These are phyloP conservation scores for Aphelenchoides bicaudatus DNA, from an alignment of 2,888 invertebrate species.

Conservation along the genomic window DNA sequence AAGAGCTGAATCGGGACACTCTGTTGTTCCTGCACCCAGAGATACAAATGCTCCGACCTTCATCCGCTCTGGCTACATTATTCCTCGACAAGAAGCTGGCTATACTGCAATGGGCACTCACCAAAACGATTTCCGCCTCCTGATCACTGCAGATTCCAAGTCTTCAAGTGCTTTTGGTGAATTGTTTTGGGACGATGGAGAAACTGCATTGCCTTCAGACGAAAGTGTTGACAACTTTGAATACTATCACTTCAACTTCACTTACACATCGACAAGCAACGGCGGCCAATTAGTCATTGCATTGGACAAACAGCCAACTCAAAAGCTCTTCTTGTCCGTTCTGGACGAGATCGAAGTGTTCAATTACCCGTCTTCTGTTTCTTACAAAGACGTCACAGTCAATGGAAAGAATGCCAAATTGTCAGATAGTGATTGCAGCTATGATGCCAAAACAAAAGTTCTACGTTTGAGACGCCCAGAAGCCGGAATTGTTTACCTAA, in stretches of 20 bases:
- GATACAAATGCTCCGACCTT: conserved; percentile 31
- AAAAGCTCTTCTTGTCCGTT: conserved; percentile 15
- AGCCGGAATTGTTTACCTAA: not conserved
- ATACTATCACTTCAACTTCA: conserved; percentile 22
- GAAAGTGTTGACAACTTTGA: conserved; percentile 1
- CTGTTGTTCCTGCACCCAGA: conserved; percentile 27
- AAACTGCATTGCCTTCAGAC: not conserved
- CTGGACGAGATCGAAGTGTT: conserved; percentile 29
- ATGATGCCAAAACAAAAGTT: conserved; percentile 2
- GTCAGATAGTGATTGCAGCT: not conserved
- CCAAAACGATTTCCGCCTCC: conserved; percentile 69
- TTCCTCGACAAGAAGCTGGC: conserved; percentile 63
- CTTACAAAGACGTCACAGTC: conserved; percentile 13
- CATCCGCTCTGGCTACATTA: conserved; percentile 66
- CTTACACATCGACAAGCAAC: not conserved
- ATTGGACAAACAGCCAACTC: conserved; percentile 3
- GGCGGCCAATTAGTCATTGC: conserved; percentile 1
- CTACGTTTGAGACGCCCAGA: not conserved
- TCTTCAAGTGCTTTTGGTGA: conserved; percentile 26
- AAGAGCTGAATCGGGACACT: conserved; percentile 15
- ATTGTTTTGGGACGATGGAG: conserved; percentile 39
- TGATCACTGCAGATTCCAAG: conserved; percentile 65
- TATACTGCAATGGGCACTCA: conserved; percentile 62
- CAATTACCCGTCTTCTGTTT: conserved; percentile 22
- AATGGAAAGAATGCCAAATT: conserved; percentile 7